Conservation (phyloP, 1,140 invertebrate genomes). For the Adoxophyes honmai region DNA sequence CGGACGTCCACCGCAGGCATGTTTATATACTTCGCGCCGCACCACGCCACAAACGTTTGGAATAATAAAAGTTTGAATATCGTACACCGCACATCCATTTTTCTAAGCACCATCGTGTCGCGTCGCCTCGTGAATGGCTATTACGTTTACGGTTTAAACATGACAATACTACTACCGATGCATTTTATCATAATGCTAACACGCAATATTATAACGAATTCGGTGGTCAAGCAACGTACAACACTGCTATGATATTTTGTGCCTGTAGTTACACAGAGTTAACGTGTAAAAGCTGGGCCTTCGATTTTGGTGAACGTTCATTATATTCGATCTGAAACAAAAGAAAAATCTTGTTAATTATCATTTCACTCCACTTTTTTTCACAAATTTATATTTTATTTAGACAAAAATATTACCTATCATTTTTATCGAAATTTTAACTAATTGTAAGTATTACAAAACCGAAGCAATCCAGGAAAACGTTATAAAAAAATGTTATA, state of each 20-base stretch:
- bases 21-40: slow-evolving; percentile 48
- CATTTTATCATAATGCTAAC: slow-evolving; percentile 38
- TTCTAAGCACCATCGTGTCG: slow-evolving; percentile 36
- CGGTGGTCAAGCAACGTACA: background rate
- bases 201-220: slow-evolving; percentile 16
- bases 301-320: slow-evolving; percentile 44
- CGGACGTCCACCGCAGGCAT: slow-evolving; percentile 26
- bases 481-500: no score
- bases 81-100: slow-evolving; percentile 64
- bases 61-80: slow-evolving; percentile 63
- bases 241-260: slow-evolving; percentile 47
- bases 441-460: no score
- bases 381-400: no score
- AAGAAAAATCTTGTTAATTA: slow-evolving; percentile 26
- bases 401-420: background rate
- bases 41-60: slow-evolving; percentile 55
- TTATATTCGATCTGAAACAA: slow-evolving; percentile 63
- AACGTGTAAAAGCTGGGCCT: slow-evolving; percentile 38
- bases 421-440: no score
- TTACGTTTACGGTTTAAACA: background rate
- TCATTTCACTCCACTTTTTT: no score
- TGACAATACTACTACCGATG: slow-evolving; percentile 20
- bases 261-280: slow-evolving; percentile 63
- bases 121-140: background rate
- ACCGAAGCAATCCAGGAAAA: no score